Percentiles rank a stretch among this genome's conserved stretches.
Evolutionary conservation across 2,888 invertebrate species (phyloP).

Genomic region (Yponomeuta plumbellus): DNA sequence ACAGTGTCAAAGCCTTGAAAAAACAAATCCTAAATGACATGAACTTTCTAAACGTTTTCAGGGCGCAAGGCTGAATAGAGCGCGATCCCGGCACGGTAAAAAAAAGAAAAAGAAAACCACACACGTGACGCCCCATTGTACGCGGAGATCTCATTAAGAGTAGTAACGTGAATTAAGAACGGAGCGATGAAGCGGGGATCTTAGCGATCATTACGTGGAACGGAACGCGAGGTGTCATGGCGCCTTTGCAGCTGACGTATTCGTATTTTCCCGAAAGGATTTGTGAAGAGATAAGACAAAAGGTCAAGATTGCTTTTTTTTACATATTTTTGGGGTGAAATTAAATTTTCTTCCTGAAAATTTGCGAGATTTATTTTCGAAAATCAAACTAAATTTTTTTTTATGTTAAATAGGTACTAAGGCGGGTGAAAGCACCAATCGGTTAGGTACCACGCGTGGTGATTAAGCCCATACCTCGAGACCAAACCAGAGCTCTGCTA

Average conservation of each 20-base stretch:
- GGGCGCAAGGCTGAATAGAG: constrained; percentile 52
- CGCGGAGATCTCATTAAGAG: constrained; percentile 71
- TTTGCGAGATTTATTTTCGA: no score
- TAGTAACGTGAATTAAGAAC: constrained; percentile 61
- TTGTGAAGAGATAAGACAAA: background rate
- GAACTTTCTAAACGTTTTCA: constrained; percentile 56
- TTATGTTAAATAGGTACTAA: no score
- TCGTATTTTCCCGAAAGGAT: constrained; percentile 11
- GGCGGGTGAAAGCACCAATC: no score
- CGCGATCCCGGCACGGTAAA: constrained; percentile 43
- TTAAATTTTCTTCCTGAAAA: no score
- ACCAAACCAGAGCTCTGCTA: no score
- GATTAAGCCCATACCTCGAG: no score
- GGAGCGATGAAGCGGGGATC: constrained; percentile 65
- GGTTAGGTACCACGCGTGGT: no score
- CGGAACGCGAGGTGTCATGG: constrained; percentile 38
- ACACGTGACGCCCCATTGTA: constrained; percentile 69
- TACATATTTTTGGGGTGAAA: background rate
- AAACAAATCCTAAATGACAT: background rate
- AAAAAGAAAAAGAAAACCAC: constrained; percentile 35
- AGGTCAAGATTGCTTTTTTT: background rate
- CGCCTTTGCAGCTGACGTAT: constrained; percentile 10
- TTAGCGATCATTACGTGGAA: constrained; percentile 70
- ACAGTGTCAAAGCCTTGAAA: background rate
- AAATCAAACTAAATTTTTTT: no score